Conservation (phyloP, 2,797 vertebrate species). For the Glyptemys insculpta region DNA sequence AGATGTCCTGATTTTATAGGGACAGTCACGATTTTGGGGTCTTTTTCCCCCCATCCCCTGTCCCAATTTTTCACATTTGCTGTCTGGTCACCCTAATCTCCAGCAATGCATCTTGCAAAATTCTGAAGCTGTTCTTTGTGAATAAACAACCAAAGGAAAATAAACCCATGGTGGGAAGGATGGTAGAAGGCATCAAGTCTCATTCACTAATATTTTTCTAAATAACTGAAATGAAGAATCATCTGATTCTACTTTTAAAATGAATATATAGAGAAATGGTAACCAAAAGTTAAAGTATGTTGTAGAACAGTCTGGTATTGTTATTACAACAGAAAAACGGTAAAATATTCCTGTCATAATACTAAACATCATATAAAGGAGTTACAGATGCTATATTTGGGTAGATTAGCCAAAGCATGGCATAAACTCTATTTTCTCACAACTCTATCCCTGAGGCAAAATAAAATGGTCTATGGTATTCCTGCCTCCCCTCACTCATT, state of each 20-base stretch:
- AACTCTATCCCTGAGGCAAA: conserved; percentile 61
- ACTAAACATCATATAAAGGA: conserved; percentile 66
- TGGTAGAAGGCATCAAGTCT: neutral
- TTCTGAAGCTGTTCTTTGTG: neutral
- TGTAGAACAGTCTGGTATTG: conserved; percentile 22
- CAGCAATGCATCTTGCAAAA: accelerated
- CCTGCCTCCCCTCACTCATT: neutral
- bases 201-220: neutral
- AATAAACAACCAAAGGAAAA: neutral
- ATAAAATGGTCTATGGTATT: conserved; percentile 35
- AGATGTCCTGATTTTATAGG: too few relatives aligned
- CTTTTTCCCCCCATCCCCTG: too few relatives aligned
- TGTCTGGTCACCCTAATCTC: too few relatives aligned
- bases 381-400: conserved; percentile 69
- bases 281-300: conserved; percentile 1
- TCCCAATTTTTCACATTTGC: too few relatives aligned
- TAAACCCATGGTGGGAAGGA: neutral
- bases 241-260: conserved; percentile 34
- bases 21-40: too few relatives aligned
- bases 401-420: conserved; percentile 61
- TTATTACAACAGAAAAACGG: conserved; percentile 66
- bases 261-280: neutral
- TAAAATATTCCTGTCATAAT: conserved; percentile 65
- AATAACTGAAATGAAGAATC: neutral
- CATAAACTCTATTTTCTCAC: conserved; percentile 48